These are phyloP conservation scores for Drosophila carrolli DNA, from an alignment of 1,140 invertebrate species.

Conservation along the genomic window DNA sequence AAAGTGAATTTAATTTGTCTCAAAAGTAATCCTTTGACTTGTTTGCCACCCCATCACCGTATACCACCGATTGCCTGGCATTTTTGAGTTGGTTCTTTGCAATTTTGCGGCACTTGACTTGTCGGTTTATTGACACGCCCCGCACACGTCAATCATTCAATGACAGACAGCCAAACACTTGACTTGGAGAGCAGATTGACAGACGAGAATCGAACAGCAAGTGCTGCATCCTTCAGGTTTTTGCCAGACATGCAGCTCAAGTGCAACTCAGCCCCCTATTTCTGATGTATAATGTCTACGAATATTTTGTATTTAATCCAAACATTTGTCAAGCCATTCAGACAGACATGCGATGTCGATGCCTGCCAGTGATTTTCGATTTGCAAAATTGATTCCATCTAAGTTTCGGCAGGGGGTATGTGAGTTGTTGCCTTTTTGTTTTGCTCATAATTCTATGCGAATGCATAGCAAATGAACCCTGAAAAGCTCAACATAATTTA, in stretches of 20 bases:
- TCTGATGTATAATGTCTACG: not conserved
- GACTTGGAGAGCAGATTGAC: constrained; percentile 44
- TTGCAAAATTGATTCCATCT: constrained; percentile 49
- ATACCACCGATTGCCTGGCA: constrained; percentile 21
- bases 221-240: constrained; percentile 28
- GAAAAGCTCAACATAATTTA: constrained; percentile 33
- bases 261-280: constrained; percentile 15
- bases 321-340: constrained; percentile 57
- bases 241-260: constrained; percentile 39
- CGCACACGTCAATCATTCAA: constrained; percentile 47
- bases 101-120: constrained; percentile 54
- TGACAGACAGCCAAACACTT: constrained; percentile 54
- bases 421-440: constrained; percentile 23
- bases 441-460: constrained; percentile 20
- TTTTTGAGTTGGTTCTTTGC: constrained; percentile 39
- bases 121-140: constrained; percentile 54
- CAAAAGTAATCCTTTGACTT: constrained; percentile 8
- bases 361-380: constrained; percentile 39
- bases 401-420: not conserved
- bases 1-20: constrained; percentile 15
- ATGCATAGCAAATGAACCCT: constrained; percentile 32
- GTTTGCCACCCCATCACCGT: not conserved
- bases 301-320: constrained; percentile 52
- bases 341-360: constrained; percentile 33
- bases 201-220: constrained; percentile 20